Percentiles rank a stretch among this genome's conserved stretches.
These are phyloP conservation scores for Teleogryllus oceanicus DNA, from an alignment of 2,888 invertebrate species.

Conservation along the genomic window DNA sequence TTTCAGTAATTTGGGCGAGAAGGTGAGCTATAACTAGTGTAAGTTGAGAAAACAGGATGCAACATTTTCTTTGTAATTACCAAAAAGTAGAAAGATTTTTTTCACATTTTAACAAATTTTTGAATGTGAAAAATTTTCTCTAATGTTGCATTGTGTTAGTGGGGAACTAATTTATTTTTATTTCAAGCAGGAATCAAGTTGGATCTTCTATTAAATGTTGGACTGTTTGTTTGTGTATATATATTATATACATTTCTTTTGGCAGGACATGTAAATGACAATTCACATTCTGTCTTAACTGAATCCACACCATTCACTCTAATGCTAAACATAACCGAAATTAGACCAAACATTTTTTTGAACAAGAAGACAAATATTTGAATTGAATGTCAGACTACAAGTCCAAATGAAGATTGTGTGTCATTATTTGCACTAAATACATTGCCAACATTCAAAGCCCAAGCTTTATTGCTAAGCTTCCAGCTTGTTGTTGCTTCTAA, in stretches of 20 bases:
- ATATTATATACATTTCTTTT: background rate
- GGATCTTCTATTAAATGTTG: slow-evolving; percentile 7
- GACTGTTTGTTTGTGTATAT: background rate
- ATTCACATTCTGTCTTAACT: slow-evolving; percentile 1
- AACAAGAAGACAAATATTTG: background rate
- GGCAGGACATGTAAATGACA: background rate
- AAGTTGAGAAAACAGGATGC: no score
- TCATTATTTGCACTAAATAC: background rate
- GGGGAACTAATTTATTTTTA: background rate
- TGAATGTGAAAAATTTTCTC: background rate
- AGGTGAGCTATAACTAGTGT: background rate
- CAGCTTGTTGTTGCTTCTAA: background rate
- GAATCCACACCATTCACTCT: slow-evolving; percentile 18
- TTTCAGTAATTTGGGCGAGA: background rate
- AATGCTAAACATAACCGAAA: background rate
- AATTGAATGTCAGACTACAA: background rate
- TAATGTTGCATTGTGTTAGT: background rate
- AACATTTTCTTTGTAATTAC: background rate
- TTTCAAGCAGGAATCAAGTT: slow-evolving; percentile 2
- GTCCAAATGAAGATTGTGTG: background rate
- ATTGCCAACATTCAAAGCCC: background rate
- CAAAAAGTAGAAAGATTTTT: background rate
- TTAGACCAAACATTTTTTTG: background rate
- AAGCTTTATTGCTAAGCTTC: slow-evolving; percentile 1
- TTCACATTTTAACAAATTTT: background rate